Conservation (phyloP, 2,113 vertebrate genomes). For the Opisthocomus hoazin region DNA sequence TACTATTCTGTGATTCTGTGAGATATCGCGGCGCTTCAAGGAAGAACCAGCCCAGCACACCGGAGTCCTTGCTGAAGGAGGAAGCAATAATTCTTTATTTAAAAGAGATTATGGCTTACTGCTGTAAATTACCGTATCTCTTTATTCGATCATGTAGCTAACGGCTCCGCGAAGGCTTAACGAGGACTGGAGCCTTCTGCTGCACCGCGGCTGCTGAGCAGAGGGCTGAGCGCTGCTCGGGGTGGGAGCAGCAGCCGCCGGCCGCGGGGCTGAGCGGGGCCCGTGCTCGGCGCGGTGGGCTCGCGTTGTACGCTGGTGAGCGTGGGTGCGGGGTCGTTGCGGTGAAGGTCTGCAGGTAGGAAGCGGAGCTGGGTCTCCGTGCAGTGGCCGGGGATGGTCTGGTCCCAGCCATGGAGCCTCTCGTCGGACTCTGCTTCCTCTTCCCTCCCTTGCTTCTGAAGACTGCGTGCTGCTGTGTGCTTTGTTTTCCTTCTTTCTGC, state of each 20-base stretch:
- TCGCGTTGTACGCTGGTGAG: fast-evolving
- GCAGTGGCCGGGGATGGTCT: background rate
- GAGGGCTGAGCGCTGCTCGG: background rate
- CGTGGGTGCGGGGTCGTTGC: fast-evolving
- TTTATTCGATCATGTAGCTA: background rate
- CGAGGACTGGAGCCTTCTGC: background rate
- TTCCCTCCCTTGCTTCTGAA: background rate
- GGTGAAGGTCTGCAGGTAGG: background rate
- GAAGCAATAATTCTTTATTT: conserved; percentile 52
- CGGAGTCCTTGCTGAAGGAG: conserved; percentile 17
- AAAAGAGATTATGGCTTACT: conserved; percentile 1
- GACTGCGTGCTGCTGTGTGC: fast-evolving
- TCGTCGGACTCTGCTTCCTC: fast-evolving
- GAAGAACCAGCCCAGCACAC: background rate
- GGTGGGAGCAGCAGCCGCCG: background rate
- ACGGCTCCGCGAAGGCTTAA: background rate
- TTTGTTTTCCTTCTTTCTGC: background rate
- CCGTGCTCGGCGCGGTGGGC: fast-evolving
- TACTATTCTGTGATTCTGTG: too few species aligned
- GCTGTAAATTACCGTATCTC: background rate
- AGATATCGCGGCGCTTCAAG: background rate
- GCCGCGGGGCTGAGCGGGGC: background rate
- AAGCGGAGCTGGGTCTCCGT: background rate
- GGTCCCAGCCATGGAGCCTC: background rate
- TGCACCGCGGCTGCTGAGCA: background rate